Percentiles rank a stretch among this genome's conserved stretches.
These are phyloP conservation scores for Urocolius indicus DNA, from an alignment of 2,113 vertebrate genomes.

Conservation along the genomic window DNA sequence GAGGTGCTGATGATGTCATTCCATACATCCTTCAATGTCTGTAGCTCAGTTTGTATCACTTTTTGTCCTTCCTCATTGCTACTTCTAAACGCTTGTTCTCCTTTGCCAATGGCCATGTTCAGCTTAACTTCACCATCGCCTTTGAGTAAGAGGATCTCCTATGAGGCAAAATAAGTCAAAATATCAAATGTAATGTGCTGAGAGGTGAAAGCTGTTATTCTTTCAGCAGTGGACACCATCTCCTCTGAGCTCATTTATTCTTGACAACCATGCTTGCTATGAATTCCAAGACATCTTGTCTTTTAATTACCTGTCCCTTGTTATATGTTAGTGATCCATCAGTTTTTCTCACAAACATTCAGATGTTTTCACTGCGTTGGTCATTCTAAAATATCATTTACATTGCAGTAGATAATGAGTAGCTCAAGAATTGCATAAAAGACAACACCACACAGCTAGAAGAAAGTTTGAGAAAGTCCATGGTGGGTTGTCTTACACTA, in stretches of 20 bases:
- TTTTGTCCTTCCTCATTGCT: constrained; percentile 85
- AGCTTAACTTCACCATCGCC: constrained; percentile 96
- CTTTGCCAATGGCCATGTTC: constrained; percentile 96
- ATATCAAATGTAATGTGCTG: neutral
- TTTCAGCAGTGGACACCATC: neutral
- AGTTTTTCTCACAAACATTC: neutral
- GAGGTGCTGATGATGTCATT: constrained; percentile 83
- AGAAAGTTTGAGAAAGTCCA: neutral
- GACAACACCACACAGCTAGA: neutral
- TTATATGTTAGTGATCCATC: neutral
- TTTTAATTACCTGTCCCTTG: neutral
- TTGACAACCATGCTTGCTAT: neutral
- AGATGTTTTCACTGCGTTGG: neutral
- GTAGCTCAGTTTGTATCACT: constrained; percentile 85
- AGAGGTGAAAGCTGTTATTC: neutral
- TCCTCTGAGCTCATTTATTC: neutral
- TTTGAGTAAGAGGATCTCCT: constrained; percentile 97
- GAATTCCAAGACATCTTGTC: neutral
- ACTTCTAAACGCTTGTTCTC: constrained; percentile 87
- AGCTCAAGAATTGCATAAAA: neutral
- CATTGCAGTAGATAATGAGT: neutral
- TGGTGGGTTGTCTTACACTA: neutral
- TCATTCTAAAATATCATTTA: neutral
- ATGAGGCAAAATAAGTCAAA: constrained; percentile 19
- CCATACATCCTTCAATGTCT: constrained; percentile 88